Base-by-base conservation (phyloP, 2,113 vertebrate species). In the Paedocypris sp. region DNA sequence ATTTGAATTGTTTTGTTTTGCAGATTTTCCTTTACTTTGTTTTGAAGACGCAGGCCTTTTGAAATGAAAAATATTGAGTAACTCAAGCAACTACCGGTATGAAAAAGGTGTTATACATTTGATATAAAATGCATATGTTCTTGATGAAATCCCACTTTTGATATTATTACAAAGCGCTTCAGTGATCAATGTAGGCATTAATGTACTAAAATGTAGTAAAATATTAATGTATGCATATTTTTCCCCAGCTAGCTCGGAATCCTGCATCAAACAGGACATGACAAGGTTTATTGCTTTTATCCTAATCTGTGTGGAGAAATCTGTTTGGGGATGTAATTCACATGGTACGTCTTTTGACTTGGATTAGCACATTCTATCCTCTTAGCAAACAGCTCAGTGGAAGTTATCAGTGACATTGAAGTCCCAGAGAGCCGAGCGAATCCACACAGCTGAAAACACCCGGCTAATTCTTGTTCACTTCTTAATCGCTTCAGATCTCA, bases 291-390 rank as follows among this genome's bases (percentile, higher is more conserved):
- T 36, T 28, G 45, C 70, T 70, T 70, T 50, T 62, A 28, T 71
- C 63, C 68, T 84, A 81, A 86, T 84, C 81, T 76, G 64, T 66
- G 62, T 76, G 71, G 73, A 85, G 80, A 86, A 86, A 87, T 86
- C 84, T 85, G 84, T 84, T 80, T 85, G 75, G 77, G 82, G 83
- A 82, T 86, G 86, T 85, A 84, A 90, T 89, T 88, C 86, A 84
- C 83, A 85, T 83, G 82, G 82, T 83, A 73, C 85, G 85, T 86
- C 84, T 88, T 83, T 79, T 81, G 82, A 81, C 87, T 87, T 80
- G 84, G 84, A 82, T 89, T 87, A 89, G 85, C 71, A 70, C 64
- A 19, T 49, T 35, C 68, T 85, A 90, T 88, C 86, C 84, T 86
- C 82, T 89, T 83, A 89, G 4, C n/a, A 65, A 72, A 66, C 57